These are phyloP conservation scores for Drosophila leonis DNA, from an alignment of 2,888 invertebrate species.

Conservation along the genomic window DNA sequence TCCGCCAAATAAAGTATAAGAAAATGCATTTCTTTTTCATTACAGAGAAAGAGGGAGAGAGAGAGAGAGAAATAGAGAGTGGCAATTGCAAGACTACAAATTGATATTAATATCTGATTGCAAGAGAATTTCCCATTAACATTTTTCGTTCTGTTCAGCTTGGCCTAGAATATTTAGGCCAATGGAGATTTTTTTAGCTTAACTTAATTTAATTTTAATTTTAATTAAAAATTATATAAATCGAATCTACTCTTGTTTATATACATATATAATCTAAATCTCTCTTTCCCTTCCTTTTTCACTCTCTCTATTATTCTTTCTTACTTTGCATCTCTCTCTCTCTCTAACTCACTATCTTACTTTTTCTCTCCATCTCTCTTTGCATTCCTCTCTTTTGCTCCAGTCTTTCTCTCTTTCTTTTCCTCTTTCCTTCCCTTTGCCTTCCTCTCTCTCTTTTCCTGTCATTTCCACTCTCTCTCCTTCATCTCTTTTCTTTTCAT, in stretches of 20 bases:
- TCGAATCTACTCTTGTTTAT: too few relatives aligned
- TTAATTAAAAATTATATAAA: neutral
- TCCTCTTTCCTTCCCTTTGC: too few relatives aligned
- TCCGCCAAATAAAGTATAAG: conserved; percentile 41
- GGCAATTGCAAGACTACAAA: conserved; percentile 25
- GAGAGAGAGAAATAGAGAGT: neutral
- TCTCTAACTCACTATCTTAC: neutral
- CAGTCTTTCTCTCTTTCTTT: neutral
- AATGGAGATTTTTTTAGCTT: neutral
- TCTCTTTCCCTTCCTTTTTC: too few relatives aligned
- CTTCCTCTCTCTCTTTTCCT: too few relatives aligned
- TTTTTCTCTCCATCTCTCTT: neutral
- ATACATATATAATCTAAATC: too few relatives aligned
- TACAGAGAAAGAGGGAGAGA: neutral
- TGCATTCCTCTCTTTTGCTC: neutral
- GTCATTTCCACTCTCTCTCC: too few relatives aligned
- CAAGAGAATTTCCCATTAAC: conserved; percentile 50
- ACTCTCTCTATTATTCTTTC: too few relatives aligned
- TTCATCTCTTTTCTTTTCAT: too few relatives aligned
- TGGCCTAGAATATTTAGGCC: neutral
- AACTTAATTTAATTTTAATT: neutral
- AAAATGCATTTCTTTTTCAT: conserved; percentile 32
- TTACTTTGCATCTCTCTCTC: neutral
- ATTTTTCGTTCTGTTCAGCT: conserved; percentile 3
- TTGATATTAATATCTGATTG: conserved; percentile 58